phyloP scores from a whole-genome alignment of 1,140 invertebrate species.

The Achroia grisella region DNA sequence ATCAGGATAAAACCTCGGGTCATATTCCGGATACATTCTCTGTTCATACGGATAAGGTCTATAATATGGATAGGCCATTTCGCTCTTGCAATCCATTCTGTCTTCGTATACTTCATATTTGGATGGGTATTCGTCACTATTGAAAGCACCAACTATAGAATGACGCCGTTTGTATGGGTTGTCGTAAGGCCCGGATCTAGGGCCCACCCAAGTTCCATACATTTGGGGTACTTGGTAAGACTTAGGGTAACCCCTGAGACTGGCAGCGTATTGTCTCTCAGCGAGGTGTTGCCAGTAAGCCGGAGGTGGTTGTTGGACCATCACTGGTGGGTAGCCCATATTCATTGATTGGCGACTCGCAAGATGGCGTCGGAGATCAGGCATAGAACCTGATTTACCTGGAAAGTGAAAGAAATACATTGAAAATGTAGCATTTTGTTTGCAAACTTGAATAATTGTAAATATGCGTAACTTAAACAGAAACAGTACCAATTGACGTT shows the following conservation, averaged over 20 bases:
- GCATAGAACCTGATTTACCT: conserved; percentile 76
- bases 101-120: conserved; percentile 57
- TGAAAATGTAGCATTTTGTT: too few species aligned
- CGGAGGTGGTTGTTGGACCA: conserved; percentile 48
- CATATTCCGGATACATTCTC: conserved; percentile 52
- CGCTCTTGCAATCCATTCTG: conserved; percentile 56
- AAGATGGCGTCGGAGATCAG: conserved; percentile 71
- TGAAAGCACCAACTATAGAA: conserved; percentile 56
- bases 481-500: too few species aligned
- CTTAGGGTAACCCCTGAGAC: conserved; percentile 49
- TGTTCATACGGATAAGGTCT: conserved; percentile 47
- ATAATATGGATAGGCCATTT: conserved; percentile 56
- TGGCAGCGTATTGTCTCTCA: conserved; percentile 56
- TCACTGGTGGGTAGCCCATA: conserved; percentile 42
- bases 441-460: too few species aligned
- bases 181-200: conserved; percentile 42
- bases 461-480: too few species aligned
- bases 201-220: conserved; percentile 62
- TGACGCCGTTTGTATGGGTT: conserved; percentile 58
- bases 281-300: conserved; percentile 62
- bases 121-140: conserved; percentile 47
- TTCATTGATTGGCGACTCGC: conserved; percentile 50
- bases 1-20: conserved; percentile 50
- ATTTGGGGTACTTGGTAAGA: conserved; percentile 35
- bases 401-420: conserved; percentile 21